A percentile compares a stretch with the other conserved stretches of the same genome.
These are phyloP conservation scores for Rachycentron canadum DNA, from an alignment of 2,797 vertebrate species.

Conservation along the genomic window DNA sequence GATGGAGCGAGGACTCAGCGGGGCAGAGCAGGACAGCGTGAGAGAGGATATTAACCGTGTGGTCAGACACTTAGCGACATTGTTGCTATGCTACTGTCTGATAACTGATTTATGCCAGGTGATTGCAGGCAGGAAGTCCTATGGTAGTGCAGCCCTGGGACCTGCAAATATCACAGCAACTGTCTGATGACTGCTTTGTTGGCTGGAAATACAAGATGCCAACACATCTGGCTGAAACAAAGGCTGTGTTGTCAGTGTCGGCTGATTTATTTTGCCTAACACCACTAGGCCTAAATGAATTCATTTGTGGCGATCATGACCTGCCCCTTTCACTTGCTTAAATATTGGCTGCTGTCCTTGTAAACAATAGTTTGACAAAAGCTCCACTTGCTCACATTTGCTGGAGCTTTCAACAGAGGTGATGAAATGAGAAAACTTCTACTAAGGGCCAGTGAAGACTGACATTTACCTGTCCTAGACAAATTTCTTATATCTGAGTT, in stretches of 20 bases:
- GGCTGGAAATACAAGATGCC: neutral
- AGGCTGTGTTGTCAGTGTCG: neutral
- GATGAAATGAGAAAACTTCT: neutral
- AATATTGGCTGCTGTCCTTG: neutral
- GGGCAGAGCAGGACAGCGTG: constrained; percentile 50
- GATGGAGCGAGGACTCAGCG: constrained; percentile 56
- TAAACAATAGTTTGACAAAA: neutral
- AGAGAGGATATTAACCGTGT: constrained; percentile 53
- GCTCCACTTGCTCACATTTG: neutral
- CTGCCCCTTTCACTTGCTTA: neutral
- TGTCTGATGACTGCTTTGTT: constrained; percentile 9
- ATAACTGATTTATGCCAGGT: constrained; percentile 48
- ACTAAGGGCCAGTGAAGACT: neutral
- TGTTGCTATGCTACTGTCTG: constrained; percentile 49
- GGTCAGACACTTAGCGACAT: constrained; percentile 49
- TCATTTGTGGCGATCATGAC: neutral
- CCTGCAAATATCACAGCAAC: constrained; percentile 24
- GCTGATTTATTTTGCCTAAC: neutral
- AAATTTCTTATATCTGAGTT: neutral
- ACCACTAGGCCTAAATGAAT: neutral
- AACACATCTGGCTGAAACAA: neutral
- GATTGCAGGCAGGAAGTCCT: constrained; percentile 41
- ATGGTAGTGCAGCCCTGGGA: constrained; percentile 13
- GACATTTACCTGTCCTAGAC: neutral
- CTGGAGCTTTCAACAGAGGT: neutral